These are phyloP conservation scores for Scomberomorus guttatus DNA, from an alignment of 2,797 vertebrate genomes.

Conservation along the genomic window DNA sequence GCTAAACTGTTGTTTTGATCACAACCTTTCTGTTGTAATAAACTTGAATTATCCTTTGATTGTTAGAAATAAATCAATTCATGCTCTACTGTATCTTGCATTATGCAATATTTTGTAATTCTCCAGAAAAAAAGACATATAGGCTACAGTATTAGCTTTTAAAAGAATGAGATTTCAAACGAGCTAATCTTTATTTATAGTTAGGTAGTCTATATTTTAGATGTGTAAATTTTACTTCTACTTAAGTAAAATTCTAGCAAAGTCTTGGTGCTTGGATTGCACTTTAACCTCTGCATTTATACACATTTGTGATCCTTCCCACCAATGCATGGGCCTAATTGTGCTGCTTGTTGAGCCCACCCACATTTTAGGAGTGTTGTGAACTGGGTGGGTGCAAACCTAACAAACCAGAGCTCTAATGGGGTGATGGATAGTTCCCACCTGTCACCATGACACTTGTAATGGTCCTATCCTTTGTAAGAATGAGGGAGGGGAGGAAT, in stretches of 20 bases:
- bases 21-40: not conserved
- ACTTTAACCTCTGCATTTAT: conserved; percentile 18
- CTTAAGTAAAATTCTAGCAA: not conserved
- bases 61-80: not conserved
- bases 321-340: conserved; percentile 70
- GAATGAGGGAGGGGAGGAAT: conserved; percentile 51
- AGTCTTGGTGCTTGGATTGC: not conserved
- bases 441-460: conserved; percentile 78
- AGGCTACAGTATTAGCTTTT: too few species aligned
- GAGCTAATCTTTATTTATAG: too few species aligned
- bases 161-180: too few species aligned
- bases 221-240: too few species aligned
- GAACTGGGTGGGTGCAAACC: conserved; percentile 65
- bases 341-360: conserved; percentile 78
- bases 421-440: conserved; percentile 80
- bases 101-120: not conserved
- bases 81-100: not conserved
- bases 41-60: not conserved
- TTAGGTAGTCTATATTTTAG: too few species aligned
- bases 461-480: conserved; percentile 78
- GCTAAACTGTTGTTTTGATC: conserved; percentile 4
- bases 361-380: conserved; percentile 68
- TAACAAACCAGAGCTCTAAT: conserved; percentile 64
- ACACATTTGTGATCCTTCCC: conserved; percentile 36
- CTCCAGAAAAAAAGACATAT: too few species aligned